phyloP scores from a whole-genome alignment of 2,888 invertebrate species.

The Dusona sp. region DNA sequence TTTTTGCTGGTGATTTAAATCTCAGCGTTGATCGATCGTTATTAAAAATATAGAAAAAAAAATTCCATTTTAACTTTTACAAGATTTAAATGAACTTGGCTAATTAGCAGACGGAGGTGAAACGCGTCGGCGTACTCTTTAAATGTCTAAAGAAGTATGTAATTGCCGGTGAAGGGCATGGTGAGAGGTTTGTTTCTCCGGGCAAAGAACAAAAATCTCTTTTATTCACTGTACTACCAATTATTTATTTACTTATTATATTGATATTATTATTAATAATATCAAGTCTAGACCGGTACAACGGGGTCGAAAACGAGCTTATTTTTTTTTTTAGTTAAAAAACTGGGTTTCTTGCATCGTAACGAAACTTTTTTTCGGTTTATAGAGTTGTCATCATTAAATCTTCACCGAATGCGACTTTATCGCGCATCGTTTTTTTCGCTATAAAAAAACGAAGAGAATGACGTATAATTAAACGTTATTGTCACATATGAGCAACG shows the following conservation, averaged over 20 bases:
- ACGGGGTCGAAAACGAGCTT: no score
- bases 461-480: no score
- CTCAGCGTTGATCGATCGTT: neutral
- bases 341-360: no score
- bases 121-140: constrained; percentile 22
- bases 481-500: no score
- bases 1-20: neutral
- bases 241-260: neutral
- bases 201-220: neutral
- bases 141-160: neutral
- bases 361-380: no score
- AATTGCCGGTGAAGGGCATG: neutral
- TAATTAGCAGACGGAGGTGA: constrained; percentile 29
- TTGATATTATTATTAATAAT: no score
- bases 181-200: constrained; percentile 1
- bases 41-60: constrained; percentile 3
- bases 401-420: no score
- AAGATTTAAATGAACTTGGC: constrained; percentile 21
- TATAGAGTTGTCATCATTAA: no score
- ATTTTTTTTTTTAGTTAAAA: no score
- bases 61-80: constrained; percentile 13
- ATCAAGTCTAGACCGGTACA: no score
- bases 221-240: neutral
- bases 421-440: no score
- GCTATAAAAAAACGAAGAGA: no score